Base-by-base conservation (phyloP, 2,888 invertebrate species). In the Cryptus viduatorius region DNA sequence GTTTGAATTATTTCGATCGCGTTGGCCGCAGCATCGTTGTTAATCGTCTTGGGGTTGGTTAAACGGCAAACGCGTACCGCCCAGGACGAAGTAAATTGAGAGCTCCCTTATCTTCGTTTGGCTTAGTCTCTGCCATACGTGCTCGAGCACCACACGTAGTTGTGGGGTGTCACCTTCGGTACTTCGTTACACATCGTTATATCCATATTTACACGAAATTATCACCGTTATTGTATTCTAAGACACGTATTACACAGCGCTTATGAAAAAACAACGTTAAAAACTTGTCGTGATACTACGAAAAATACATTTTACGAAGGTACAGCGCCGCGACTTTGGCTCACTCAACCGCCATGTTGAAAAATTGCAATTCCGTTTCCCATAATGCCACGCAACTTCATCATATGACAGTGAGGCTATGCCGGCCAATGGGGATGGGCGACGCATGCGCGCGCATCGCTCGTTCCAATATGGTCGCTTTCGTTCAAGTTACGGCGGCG, bases 311-410 rank as follows among this genome's bases (percentile, higher is more conserved):
- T 90, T 91, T 91, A 89, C 88, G 86, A 90, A 89, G 91, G 89
- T 90, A 89, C 90, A 90, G 81, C 90, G 90, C 92, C 92, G 91
- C 92, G 90, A 93, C 91, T 92, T 89, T 89, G 88, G 86, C 91
- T 93, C 91, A 93, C 90, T 92, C 89, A 87, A 89, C 91, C 92
- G 93, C 93, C 93, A 93, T 93, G 88, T 93, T 93, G 93, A 89
- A 92, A 91, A 91, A 90, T 86, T 90, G 87, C 90, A 89, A 91
- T 92, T 61, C 88, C 88, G 90, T 89, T 89, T 90, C 92, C 90
- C 90, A 89, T 89, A 88, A 90, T 92, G 91, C 91, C 91, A 91
- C 89, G 90, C 90, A 91, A 87, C 88, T 50, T 87, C 90, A 87
- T 92, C 92, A 92, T 91, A 91, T 92, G 91, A 91, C 91, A 91